These are phyloP conservation scores for Eilema depressum DNA, from an alignment of 2,888 invertebrate genomes.

Conservation along the genomic window DNA sequence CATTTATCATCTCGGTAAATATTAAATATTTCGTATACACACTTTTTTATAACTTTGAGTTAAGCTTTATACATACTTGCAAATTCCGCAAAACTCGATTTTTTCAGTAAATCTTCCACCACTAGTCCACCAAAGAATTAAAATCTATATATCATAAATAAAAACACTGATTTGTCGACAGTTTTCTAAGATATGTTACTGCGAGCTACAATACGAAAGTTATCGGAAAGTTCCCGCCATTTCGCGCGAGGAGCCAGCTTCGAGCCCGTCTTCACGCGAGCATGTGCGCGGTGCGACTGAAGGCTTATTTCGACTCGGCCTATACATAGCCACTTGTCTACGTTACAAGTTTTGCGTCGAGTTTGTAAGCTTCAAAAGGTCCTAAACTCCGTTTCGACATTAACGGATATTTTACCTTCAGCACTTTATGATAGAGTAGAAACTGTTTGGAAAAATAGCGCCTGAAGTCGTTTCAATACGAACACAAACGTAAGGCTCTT, in stretches of 20 bases:
- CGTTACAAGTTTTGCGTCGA: conserved; percentile 78
- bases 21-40: not conserved
- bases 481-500: conserved; percentile 28
- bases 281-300: conserved; percentile 82
- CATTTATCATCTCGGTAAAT: not conserved
- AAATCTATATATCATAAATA: conserved; percentile 21
- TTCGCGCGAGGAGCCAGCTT: conserved; percentile 59
- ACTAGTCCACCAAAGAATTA: conserved; percentile 32
- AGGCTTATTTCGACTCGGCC: conserved; percentile 72
- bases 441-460: not conserved
- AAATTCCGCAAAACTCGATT: conserved; percentile 6
- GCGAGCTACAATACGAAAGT: conserved; percentile 68
- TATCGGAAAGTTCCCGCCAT: conserved; percentile 81
- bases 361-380: conserved; percentile 40
- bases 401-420: conserved; percentile 23
- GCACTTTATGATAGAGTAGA: not conserved
- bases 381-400: conserved; percentile 28
- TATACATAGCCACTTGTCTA: conserved; percentile 79
- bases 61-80: conserved; percentile 12
- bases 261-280: conserved; percentile 69
- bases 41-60: not conserved
- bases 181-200: conserved; percentile 39
- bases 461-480: conserved; percentile 27
- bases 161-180: conserved; percentile 30
- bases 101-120: conserved; percentile 37